These are phyloP conservation scores for Oxyruncus cristatus DNA, from an alignment of 2,113 vertebrate species.

Conservation along the genomic window DNA sequence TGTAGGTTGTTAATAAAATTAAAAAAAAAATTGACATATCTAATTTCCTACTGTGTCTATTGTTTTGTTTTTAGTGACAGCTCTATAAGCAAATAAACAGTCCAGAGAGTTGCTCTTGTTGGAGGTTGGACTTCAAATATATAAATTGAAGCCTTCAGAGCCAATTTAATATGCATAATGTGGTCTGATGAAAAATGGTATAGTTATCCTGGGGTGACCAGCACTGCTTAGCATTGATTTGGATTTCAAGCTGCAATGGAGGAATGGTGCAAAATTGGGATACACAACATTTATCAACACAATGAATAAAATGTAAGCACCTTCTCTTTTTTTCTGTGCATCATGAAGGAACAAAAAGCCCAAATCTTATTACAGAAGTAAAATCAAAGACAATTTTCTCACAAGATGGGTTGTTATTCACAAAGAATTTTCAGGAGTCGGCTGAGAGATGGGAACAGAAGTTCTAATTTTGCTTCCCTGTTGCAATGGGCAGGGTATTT, in stretches of 20 bases:
- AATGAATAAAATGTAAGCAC: neutral
- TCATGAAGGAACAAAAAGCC: neutral
- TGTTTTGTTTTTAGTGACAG: neutral
- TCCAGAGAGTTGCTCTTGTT: neutral
- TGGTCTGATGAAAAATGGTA: neutral
- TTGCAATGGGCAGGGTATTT: neutral
- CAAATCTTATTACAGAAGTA: neutral
- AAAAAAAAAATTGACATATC: neutral
- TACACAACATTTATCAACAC: neutral
- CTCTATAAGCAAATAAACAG: neutral
- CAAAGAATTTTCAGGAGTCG: neutral
- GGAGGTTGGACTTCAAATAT: neutral
- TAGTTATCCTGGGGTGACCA: neutral
- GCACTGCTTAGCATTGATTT: neutral
- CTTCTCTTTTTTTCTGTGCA: neutral
- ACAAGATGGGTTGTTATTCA: neutral
- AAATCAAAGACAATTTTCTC: neutral
- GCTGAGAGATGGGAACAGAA: neutral
- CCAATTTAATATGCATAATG: neutral
- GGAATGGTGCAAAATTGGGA: neutral
- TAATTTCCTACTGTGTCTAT: neutral
- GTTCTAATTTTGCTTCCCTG: neutral
- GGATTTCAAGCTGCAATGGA: neutral
- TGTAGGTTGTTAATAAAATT: neutral
- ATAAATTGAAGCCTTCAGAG: neutral